Percentiles rank a stretch among this genome's conserved stretches.
Evolutionary conservation across 92 coral and sea anemone genomes (phyloP).

Genomic region (Actinernus sp.): DNA sequence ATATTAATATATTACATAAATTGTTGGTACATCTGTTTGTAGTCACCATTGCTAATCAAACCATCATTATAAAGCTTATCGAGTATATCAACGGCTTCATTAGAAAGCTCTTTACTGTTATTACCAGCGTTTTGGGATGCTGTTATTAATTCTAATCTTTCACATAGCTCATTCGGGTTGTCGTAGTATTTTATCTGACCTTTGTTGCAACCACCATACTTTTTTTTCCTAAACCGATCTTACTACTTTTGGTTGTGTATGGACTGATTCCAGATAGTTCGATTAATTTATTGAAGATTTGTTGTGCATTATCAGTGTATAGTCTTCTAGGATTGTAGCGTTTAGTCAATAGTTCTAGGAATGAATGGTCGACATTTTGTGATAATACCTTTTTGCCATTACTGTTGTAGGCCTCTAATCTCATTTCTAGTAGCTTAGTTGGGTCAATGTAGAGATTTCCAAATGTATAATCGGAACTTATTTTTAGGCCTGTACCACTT

Average conservation of each 20-base stretch:
- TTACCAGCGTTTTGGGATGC: constrained; percentile 31
- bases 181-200: constrained; percentile 21
- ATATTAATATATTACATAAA: too few relatives aligned
- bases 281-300: constrained; percentile 17
- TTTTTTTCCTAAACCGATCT: constrained; percentile 1
- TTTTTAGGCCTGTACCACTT: constrained; percentile 3
- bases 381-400: not conserved
- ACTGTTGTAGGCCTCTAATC: constrained; percentile 14
- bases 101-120: constrained; percentile 2
- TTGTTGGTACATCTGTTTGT: constrained; percentile 10
- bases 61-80: constrained; percentile 21
- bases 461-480: constrained; percentile 22
- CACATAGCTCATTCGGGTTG: constrained; percentile 19
- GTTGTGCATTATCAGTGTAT: constrained; percentile 8
- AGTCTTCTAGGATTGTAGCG: constrained; percentile 3
- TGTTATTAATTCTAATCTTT: constrained; percentile 21
- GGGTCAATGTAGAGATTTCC: constrained; percentile 26
- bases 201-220: constrained; percentile 19
- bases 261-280: constrained; percentile 16
- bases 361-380: not conserved
- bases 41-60: constrained; percentile 13
- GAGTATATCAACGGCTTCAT: constrained; percentile 22
- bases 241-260: constrained; percentile 20
- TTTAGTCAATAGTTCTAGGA: constrained; percentile 4
- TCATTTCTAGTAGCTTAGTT: constrained; percentile 8